These are phyloP conservation scores for Eristalinus sepulchralis DNA, from an alignment of 2,888 invertebrate species.

Conservation along the genomic window DNA sequence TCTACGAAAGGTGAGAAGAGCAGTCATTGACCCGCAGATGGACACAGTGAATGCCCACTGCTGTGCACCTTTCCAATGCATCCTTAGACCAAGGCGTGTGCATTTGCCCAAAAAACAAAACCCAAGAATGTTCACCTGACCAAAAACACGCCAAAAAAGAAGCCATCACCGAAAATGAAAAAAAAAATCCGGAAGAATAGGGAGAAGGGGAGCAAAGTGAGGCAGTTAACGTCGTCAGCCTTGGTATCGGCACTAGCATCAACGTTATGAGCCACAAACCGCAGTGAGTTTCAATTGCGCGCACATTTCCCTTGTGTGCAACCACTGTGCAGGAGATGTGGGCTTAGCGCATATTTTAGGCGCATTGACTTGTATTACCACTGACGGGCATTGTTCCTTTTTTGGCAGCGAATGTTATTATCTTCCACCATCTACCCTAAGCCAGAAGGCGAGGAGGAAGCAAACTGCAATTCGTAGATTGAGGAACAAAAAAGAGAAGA, in stretches of 20 bases:
- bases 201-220: neutral
- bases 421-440: slow-evolving; percentile 62
- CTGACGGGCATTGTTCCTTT: slow-evolving; percentile 37
- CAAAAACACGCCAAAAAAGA: slow-evolving; percentile 30
- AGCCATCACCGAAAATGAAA: slow-evolving; percentile 6
- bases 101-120: slow-evolving; percentile 42
- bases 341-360: slow-evolving; percentile 56
- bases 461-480: neutral
- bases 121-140: slow-evolving; percentile 55
- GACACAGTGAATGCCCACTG: slow-evolving; percentile 43
- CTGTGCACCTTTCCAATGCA: slow-evolving; percentile 65
- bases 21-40: slow-evolving; percentile 68
- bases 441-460: slow-evolving; percentile 6
- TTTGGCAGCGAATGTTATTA: slow-evolving; percentile 43
- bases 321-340: slow-evolving; percentile 6
- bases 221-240: neutral
- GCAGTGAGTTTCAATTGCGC: slow-evolving; percentile 62
- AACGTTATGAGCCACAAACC: slow-evolving; percentile 38
- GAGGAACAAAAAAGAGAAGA: slow-evolving; percentile 12
- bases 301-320: slow-evolving; percentile 26
- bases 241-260: slow-evolving; percentile 26
- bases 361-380: slow-evolving; percentile 53
- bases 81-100: slow-evolving; percentile 60
- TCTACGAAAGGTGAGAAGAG: slow-evolving; percentile 69
- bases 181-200: slow-evolving; percentile 12